Evolutionary conservation across 2,888 invertebrate genomes (phyloP), one percentile per base, ranked within the genome.

Genomic region (Poecilus cupreus): DNA sequence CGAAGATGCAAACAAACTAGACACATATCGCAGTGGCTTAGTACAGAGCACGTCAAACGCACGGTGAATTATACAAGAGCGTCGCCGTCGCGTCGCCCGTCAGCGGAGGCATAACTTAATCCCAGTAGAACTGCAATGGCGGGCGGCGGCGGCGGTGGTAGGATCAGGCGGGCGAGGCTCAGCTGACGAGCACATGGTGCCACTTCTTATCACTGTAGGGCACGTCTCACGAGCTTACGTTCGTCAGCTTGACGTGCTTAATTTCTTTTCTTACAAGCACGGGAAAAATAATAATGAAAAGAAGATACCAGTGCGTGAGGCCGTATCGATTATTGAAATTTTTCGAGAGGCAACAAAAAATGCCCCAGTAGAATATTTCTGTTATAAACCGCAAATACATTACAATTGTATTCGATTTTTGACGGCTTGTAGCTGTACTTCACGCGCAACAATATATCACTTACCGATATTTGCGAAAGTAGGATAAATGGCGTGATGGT

Each of bases 71-170:
- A 32, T 13, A 60, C 26, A 54, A 51, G 26, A 13, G 11, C 60
- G 24, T 60, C 11, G 1, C n/a, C n/a, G 13, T 60, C 64, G 18
- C 64, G 78, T 64, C 64, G 32, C 37, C 43, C 39, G 64, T 46
- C 46, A 78, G 64, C 78, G n/a, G 6, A 18, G 76, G 76, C 76
- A 78, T 78, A 78, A 64, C 78, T 64, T 64, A 78, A 78, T 78
- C 78, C 78, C 64, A 49, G 22, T 60, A 78, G 64, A 78, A 78
- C 64, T 78, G 78, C 64, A 64, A 64, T 75, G 75, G 54, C 5
- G 37, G 37, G 24, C 57, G 11, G 10, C 11, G 43, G 43, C 43
- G 43, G 43, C 10, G 43, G 54, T 11, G 75, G 75, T 24, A 26
- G 75, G 75, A 75, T 75, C 43, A 64, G 22, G 18, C 51, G 39